Base-by-base conservation (phyloP, 1,140 invertebrate genomes). In the Philopotamus ludificatus region DNA sequence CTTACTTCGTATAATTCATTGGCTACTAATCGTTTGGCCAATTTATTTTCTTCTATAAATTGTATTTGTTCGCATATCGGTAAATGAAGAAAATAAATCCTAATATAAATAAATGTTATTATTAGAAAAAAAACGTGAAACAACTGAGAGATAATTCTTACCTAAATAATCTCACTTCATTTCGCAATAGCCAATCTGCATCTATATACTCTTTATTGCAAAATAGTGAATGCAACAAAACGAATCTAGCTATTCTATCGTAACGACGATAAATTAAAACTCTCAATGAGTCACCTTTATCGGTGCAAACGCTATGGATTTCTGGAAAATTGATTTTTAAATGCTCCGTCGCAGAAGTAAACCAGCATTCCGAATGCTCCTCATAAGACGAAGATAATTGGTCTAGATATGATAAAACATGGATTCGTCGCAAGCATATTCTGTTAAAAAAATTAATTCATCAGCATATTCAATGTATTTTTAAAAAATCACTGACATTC, bases 131-230 rank as follows among this genome's bases (percentile, higher is more conserved):
- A n/a, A n/a, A n/a, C n/a, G n/a, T n/a, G n/a, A n/a, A n/a, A n/a
- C n/a, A n/a, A n/a, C n/a, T n/a, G n/a, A n/a, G n/a, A n/a, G n/a
- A n/a, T n/a, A n/a, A 66, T 34, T 7, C 28, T 7, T 34, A 12
- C 65, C 65, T 55, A 34, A 66, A 66, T 8, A 66, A 39, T 8
- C 58, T 39, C 9, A 45, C 22, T 44, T 66, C 58, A 26, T 55
- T 62, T 25, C 39, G 28, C 2, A 66, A 7, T 39, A 66, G 54
- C 58, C 58, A 66, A 18, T 49, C 25, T 8, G 8, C 25, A 0
- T 55, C 12, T 12, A 28, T 34, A 18, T 21, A 2, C 22, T 18
- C 61, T 55, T 66, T 62, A 22, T 22, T 34, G 57, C 62, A 55
- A 9, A 62, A 51, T 25, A 62, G 22, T n/a, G 49, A 23, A 22